phyloP scores from a whole-genome alignment of 2,888 invertebrate species.

The Rhagonycha fulva region DNA sequence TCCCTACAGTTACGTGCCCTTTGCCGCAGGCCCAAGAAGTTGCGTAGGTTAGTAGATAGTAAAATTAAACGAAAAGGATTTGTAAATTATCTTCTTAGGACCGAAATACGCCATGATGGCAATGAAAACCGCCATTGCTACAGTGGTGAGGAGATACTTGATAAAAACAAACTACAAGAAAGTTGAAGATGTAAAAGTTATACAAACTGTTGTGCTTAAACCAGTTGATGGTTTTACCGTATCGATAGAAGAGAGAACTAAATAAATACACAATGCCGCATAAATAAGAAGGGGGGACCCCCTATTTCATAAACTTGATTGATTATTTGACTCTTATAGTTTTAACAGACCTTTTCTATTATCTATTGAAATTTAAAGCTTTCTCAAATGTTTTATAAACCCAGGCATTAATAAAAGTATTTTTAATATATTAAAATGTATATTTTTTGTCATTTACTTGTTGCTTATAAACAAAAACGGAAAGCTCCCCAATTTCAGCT shows the following conservation, averaged over 20 bases:
- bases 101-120: background rate
- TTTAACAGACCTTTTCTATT: too few relatives aligned
- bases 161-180: background rate
- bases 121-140: background rate
- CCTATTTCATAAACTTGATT: too few relatives aligned
- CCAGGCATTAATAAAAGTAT: too few relatives aligned
- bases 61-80: background rate
- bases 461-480: too few relatives aligned
- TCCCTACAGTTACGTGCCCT: constrained; percentile 3
- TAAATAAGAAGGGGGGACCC: too few relatives aligned
- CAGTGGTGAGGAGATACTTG: background rate
- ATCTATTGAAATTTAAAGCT: too few relatives aligned
- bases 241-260: background rate
- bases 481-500: too few relatives aligned
- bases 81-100: background rate
- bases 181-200: background rate
- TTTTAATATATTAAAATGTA: too few relatives aligned
- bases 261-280: background rate
- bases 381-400: too few relatives aligned
- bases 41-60: background rate
- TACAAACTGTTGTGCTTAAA: background rate
- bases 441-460: too few relatives aligned
- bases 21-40: background rate
- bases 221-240: background rate
- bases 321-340: too few relatives aligned